phyloP scores from a whole-genome alignment of 2,113 vertebrate genomes.

The Spea multiplicata region DNA sequence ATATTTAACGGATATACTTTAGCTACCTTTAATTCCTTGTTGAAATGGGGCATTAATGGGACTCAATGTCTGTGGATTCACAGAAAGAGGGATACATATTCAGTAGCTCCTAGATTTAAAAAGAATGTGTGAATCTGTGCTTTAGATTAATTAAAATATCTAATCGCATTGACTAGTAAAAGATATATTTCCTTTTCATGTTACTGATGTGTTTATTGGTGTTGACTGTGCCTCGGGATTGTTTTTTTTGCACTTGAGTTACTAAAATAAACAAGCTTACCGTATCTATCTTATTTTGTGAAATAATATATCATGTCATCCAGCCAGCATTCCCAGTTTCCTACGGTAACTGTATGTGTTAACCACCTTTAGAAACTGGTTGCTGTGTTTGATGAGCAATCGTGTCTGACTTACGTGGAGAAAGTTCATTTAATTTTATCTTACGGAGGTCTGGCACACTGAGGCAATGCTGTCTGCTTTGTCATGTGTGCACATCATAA shows the following conservation, averaged over 20 bases:
- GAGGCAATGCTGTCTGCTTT: not conserved
- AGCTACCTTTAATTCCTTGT: no score
- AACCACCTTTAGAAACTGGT: not conserved
- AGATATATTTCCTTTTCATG: not conserved
- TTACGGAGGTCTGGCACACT: not conserved
- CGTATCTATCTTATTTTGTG: not conserved
- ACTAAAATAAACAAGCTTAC: not conserved
- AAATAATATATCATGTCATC: not conserved
- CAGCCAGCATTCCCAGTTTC: not conserved
- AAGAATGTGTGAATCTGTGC: not conserved
- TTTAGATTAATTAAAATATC: not conserved
- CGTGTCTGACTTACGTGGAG: not conserved
- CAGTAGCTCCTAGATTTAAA: not conserved
- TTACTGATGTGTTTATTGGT: not conserved
- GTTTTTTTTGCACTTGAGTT: not conserved
- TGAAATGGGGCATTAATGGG: no score
- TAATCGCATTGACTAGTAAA: not conserved
- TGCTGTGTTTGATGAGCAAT: not conserved
- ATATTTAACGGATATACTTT: no score
- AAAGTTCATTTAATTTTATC: not conserved
- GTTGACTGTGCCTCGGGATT: not conserved
- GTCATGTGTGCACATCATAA: constrained; percentile 1
- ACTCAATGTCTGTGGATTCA: no score
- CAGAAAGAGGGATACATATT: not conserved
- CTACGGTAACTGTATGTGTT: not conserved